These are phyloP conservation scores for Achroia grisella DNA, from an alignment of 1,140 invertebrate species.

Conservation along the genomic window DNA sequence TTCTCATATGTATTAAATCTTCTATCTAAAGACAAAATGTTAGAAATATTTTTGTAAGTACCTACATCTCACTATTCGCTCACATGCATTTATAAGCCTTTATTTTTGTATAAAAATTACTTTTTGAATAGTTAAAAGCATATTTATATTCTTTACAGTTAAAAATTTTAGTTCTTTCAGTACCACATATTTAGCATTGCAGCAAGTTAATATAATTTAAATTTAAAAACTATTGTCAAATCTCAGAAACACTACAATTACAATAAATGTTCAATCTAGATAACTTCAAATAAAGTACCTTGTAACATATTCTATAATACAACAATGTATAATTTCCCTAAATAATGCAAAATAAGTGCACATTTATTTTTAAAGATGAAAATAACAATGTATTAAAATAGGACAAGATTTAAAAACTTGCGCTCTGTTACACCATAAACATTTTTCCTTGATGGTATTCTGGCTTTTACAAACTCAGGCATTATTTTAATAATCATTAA, in stretches of 20 bases:
- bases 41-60: no score
- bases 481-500: no score
- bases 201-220: constrained; percentile 16
- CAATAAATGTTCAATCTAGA: constrained; percentile 8
- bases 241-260: constrained; percentile 17
- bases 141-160: constrained; percentile 1
- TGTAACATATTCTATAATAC: constrained; percentile 3
- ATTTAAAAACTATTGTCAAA: constrained; percentile 24
- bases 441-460: not conserved
- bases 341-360: constrained; percentile 13
- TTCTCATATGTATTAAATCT: not conserved
- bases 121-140: constrained; percentile 7
- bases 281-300: constrained; percentile 15
- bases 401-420: not conserved
- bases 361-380: constrained; percentile 7
- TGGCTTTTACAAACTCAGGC: not conserved
- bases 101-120: constrained; percentile 18
- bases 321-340: constrained; percentile 13
- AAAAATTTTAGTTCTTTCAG: constrained; percentile 7
- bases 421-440: not conserved
- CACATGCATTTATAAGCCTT: constrained; percentile 14
- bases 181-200: constrained; percentile 10
- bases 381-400: constrained; percentile 2
- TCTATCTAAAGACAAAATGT: constrained; percentile 20
- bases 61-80: not conserved